Conservation (phyloP, 1,140 invertebrate genomes). For the Megathymus violae region DNA sequence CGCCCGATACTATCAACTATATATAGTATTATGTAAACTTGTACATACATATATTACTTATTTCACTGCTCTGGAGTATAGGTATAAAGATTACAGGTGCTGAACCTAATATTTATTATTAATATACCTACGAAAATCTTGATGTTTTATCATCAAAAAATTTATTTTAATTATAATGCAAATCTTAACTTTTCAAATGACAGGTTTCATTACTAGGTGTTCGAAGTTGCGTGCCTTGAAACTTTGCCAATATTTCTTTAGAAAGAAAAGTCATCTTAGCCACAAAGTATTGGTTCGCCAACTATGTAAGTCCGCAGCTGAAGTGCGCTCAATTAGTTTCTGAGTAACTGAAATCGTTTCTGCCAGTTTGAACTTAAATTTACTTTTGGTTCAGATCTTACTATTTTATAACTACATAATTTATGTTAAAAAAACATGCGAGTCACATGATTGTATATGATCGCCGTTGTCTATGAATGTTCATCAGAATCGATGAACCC, state of each 20-base stretch:
- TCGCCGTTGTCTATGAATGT: too few relatives aligned
- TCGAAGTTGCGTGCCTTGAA: constrained; percentile 7
- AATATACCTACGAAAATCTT: too few relatives aligned
- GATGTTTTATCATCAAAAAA: neutral
- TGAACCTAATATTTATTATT: too few relatives aligned
- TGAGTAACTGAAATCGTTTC: constrained; percentile 20
- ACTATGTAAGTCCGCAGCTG: neutral
- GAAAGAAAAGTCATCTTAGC: constrained; percentile 21
- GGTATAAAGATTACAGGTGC: too few relatives aligned
- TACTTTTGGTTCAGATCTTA: constrained; percentile 5
- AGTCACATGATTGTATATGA: too few relatives aligned
- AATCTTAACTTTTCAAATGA: neutral
- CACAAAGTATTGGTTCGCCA: constrained; percentile 19
- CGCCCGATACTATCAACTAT: too few relatives aligned
- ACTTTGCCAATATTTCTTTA: constrained; percentile 30
- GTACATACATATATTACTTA: too few relatives aligned
- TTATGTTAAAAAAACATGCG: too few relatives aligned
- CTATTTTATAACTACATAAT: too few relatives aligned
- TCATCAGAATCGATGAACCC: too few relatives aligned
- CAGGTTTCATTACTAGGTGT: constrained; percentile 18
- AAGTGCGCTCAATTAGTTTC: constrained; percentile 17
- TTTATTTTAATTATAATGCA: neutral
- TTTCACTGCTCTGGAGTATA: too few relatives aligned
- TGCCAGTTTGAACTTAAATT: constrained; percentile 10
- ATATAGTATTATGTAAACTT: too few relatives aligned